phyloP scores from a whole-genome alignment of 1,140 invertebrate species.

The Nasonia longicornis region DNA sequence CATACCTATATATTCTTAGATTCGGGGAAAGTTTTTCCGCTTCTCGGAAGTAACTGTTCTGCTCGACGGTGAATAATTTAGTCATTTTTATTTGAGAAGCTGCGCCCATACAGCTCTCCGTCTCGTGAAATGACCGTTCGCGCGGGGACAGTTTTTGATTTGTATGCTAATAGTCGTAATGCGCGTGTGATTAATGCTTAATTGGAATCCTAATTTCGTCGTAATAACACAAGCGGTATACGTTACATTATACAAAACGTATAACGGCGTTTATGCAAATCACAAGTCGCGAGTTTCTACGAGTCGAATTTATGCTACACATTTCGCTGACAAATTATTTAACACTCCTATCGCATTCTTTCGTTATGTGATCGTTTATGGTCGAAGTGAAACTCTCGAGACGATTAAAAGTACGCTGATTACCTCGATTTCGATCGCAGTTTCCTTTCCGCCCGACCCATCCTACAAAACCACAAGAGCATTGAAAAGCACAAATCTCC shows the following conservation, averaged over 20 bases:
- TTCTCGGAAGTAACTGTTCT: conserved; percentile 23
- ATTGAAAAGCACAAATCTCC: background rate
- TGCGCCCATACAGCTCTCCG: background rate
- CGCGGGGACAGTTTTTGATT: background rate
- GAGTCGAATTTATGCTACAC: too few relatives aligned
- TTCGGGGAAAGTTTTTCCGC: conserved; percentile 16
- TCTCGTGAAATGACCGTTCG: background rate
- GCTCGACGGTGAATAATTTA: conserved; percentile 9
- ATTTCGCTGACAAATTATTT: too few relatives aligned
- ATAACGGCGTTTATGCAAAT: background rate
- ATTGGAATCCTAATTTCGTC: background rate
- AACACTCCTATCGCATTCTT: too few relatives aligned
- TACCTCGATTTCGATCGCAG: background rate
- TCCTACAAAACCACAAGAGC: background rate
- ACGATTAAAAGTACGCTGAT: background rate
- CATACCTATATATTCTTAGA: background rate
- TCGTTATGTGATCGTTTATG: too few relatives aligned
- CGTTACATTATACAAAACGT: too few relatives aligned
- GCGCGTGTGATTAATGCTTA: background rate
- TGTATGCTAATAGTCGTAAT: background rate
- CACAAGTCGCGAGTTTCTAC: background rate
- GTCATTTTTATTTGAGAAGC: background rate
- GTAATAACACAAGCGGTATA: too few relatives aligned
- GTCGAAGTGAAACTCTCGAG: background rate
- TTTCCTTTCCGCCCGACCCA: background rate